Evolutionary conservation across 2,888 invertebrate species (phyloP).

Genomic region (Bombylius major): DNA sequence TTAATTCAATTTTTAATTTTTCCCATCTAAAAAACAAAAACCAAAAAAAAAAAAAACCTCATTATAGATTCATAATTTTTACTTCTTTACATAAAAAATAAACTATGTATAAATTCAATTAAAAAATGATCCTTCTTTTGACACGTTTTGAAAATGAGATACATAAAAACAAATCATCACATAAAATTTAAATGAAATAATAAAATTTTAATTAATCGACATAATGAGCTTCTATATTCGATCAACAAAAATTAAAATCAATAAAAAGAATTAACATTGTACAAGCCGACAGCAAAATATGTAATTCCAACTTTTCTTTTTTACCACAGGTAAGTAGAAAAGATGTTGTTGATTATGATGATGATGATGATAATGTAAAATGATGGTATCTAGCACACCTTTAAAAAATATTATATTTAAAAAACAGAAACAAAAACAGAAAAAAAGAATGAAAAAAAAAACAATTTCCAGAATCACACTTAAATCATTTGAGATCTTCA

Average conservation of each 20-base stretch:
- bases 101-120: background rate
- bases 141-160: background rate
- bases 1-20: no score
- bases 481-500: slow-evolving; percentile 8
- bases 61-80: no score
- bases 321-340: no score
- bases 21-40: no score
- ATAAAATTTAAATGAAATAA: background rate
- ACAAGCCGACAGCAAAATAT: no score
- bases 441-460: background rate
- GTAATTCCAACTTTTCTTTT: background rate
- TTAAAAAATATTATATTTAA: background rate
- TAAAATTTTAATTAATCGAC: background rate
- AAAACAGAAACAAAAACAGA: background rate
- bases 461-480: background rate
- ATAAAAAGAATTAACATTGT: background rate
- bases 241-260: background rate
- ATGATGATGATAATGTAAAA: background rate
- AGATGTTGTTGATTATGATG: background rate
- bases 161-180: no score
- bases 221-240: background rate
- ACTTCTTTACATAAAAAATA: no score
- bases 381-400: background rate
- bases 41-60: no score
- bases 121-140: background rate